Percentiles rank a stretch among this genome's conserved stretches.
These are phyloP conservation scores for Crax fasciolata DNA, from an alignment of 2,797 vertebrate species.

Conservation along the genomic window DNA sequence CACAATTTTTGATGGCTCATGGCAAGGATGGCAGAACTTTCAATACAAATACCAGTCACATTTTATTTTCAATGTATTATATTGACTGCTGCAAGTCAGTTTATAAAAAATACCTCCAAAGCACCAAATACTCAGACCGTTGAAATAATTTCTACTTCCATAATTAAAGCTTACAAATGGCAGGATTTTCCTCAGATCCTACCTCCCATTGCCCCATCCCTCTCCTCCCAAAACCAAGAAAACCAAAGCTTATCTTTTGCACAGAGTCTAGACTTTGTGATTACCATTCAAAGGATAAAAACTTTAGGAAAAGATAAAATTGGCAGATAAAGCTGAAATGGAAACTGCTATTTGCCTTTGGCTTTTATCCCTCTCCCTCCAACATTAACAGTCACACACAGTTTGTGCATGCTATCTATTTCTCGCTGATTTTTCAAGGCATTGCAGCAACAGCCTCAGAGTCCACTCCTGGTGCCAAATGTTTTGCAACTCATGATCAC, in stretches of 20 bases:
- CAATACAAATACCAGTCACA: not conserved
- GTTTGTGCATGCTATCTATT: not conserved
- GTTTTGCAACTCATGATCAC: not conserved
- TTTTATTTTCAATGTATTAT: not conserved
- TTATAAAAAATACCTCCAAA: not conserved
- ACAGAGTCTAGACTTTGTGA: not conserved
- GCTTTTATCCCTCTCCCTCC: not conserved
- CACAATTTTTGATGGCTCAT: not conserved
- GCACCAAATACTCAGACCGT: not conserved
- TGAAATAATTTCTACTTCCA: not conserved
- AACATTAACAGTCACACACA: not conserved
- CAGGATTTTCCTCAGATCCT: not conserved
- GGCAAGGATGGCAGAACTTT: not conserved
- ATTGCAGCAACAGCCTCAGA: not conserved
- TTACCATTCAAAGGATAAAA: not conserved
- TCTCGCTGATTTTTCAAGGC: not conserved
- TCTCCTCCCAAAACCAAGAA: not conserved
- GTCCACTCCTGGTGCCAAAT: not conserved
- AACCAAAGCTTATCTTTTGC: not conserved
- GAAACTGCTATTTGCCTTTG: not conserved
- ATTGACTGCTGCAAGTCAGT: not conserved
- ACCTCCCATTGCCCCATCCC: not conserved
- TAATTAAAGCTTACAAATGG: not conserved
- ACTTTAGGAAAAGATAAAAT: conserved; percentile 3
- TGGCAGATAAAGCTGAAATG: not conserved